Base-by-base conservation (phyloP, 1,140 invertebrate genomes). In the Pentalonia nigronervosa region DNA sequence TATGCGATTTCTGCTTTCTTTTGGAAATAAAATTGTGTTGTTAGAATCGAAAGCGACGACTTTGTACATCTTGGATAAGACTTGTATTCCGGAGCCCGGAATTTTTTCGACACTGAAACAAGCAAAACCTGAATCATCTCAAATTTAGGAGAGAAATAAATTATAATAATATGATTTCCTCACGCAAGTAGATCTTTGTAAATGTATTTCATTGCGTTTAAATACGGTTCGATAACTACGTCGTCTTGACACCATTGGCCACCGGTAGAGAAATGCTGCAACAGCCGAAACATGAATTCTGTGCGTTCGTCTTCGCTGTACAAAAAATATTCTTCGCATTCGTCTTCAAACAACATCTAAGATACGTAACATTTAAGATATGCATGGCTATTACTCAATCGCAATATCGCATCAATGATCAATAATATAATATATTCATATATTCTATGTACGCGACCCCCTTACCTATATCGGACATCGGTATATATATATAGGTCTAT, bases 121-220 rank as follows among this genome's bases (percentile, higher is more conserved):
- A 91, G 25, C 11, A 67, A 45, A 76, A 76, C 60, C 4, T n/a
- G 60, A 76, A 76, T 76, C 60, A 76, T 0, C n/a, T 76, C 30
- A n/a, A 76, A 76, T 76, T n/a, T 76, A 76, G 17, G 14, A 76
- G 4, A 76, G 4, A 7, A 67, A 17, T 67, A 67, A 67, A 60
- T 30, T 60, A 30, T 30, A n/a, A n/a, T 67, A 30, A 1, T 67
- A 34, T 41, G 50, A 41, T 91, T 45, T 67, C 20, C 94, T 94
- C 94, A 96, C 96, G 96, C 96, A 60, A 97, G 94, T 1, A 97
- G 94, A 94, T 97, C 96, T 94, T 97, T 97, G 94, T 97, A 97
- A 9, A 97, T 90, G 41, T 94, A 94, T 95, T 96, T 96, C 2
- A 96, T 96, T 17, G 95, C 94, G 34, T 96, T 95, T 23, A 97